A percentile compares a stretch with the other conserved stretches of the same genome.
These are phyloP conservation scores for Turritopsis dohrnii DNA, from an alignment of 30 jellyfish, hydroid and myxozoan genomes.

Conservation along the genomic window DNA sequence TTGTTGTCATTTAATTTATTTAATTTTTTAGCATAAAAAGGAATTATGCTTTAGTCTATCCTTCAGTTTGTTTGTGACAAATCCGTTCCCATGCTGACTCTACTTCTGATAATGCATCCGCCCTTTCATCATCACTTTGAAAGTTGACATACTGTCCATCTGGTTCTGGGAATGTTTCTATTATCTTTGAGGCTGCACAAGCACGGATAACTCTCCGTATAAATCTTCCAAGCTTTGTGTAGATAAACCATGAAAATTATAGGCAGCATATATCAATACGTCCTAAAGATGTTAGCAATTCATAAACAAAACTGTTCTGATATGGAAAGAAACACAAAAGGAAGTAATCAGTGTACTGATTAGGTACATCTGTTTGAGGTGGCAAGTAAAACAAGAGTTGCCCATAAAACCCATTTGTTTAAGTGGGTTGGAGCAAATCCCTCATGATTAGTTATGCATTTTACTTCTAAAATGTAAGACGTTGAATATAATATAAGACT, in stretches of 20 bases:
- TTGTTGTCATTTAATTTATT: no score
- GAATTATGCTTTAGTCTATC: background rate
- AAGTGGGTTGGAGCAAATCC: background rate
- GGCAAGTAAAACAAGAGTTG: background rate
- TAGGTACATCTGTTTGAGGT: background rate
- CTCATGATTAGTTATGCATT: background rate
- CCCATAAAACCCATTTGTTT: background rate
- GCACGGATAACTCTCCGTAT: background rate
- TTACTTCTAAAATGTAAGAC: background rate
- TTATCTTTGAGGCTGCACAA: background rate
- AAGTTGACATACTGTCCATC: background rate
- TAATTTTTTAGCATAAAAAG: background rate
- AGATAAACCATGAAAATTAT: constrained; percentile 1
- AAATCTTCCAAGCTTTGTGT: background rate
- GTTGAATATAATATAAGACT: no score
- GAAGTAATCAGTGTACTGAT: no score
- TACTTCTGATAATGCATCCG: background rate
- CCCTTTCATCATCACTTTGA: background rate
- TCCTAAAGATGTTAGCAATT: no score
- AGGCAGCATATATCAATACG: constrained; percentile 2
- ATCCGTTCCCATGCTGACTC: background rate
- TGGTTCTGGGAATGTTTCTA: background rate
- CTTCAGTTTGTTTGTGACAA: background rate
- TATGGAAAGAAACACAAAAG: no score
- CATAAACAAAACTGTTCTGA: no score